phyloP scores from a whole-genome alignment of 2,113 vertebrate genomes.

The Plecotus auritus region DNA sequence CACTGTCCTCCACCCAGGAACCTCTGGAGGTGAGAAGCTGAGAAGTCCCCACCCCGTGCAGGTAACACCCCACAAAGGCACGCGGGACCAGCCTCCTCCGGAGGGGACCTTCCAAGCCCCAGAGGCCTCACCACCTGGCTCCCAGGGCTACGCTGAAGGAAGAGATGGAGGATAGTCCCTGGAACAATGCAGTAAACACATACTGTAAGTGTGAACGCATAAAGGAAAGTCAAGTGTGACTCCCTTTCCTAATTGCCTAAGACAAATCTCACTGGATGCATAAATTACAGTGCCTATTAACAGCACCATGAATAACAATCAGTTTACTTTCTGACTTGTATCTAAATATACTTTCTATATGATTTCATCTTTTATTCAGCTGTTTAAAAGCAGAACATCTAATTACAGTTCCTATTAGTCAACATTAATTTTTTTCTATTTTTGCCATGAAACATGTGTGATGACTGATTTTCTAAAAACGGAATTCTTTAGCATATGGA shows the following conservation, averaged over 20 bases:
- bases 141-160: conserved; percentile 50
- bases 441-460: conserved; percentile 78
- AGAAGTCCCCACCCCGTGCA: neutral
- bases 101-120: neutral
- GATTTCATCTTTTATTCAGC: conserved; percentile 90
- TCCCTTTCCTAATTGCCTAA: conserved; percentile 83
- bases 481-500: conserved; percentile 86
- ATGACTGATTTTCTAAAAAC: conserved; percentile 84
- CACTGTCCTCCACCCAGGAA: neutral
- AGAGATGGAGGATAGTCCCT: conserved; percentile 61
- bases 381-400: conserved; percentile 87
- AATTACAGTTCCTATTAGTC: conserved; percentile 87
- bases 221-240: conserved; percentile 80
- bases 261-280: conserved; percentile 84
- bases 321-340: conserved; percentile 86
- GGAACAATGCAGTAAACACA: conserved; percentile 70
- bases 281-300: conserved; percentile 85
- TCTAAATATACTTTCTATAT: conserved; percentile 89
- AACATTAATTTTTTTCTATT: conserved; percentile 78
- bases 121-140: conserved; percentile 32
- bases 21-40: neutral
- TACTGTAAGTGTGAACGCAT: conserved; percentile 73
- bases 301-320: conserved; percentile 86
- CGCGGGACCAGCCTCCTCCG: neutral
- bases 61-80: neutral